A percentile compares a stretch with the other conserved stretches of the same genome.
These are phyloP conservation scores for Enchytraeus crypticus DNA, from an alignment of 2,888 invertebrate genomes.

Conservation along the genomic window DNA sequence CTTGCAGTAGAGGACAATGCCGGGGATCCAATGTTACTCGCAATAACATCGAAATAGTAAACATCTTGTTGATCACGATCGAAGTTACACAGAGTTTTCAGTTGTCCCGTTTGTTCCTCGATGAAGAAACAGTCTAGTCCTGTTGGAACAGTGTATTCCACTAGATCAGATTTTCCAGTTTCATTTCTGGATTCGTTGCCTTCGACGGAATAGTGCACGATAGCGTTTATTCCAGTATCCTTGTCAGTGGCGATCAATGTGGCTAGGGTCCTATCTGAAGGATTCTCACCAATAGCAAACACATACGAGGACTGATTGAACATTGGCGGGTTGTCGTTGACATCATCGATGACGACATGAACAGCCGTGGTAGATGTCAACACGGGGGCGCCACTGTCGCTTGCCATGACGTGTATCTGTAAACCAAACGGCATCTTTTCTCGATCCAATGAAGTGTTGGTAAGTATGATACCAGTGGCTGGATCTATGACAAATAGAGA, in stretches of 20 bases:
- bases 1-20: not conserved
- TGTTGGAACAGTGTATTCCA: not conserved
- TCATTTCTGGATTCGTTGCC: no score
- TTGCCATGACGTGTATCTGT: not conserved
- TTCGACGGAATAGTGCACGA: not conserved
- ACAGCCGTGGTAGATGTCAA: not conserved
- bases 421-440: not conserved
- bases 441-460: not conserved
- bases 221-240: constrained; percentile 2
- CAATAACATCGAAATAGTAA: constrained; percentile 4
- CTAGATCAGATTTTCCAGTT: no score
- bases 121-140: not conserved
- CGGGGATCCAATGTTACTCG: not conserved
- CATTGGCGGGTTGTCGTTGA: constrained; percentile 74
- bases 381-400: not conserved
- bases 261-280: not conserved
- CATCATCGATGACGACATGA: constrained; percentile 71
- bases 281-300: not conserved
- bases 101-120: not conserved
- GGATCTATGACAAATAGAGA: not conserved
- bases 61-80: constrained; percentile 5
- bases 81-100: not conserved
- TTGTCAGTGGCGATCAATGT: not conserved
- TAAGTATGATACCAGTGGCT: not conserved
- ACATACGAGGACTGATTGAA: constrained; percentile 51